Evolutionary conservation across 2,888 invertebrate species (phyloP).

Genomic region (Pheosia gnoma): DNA sequence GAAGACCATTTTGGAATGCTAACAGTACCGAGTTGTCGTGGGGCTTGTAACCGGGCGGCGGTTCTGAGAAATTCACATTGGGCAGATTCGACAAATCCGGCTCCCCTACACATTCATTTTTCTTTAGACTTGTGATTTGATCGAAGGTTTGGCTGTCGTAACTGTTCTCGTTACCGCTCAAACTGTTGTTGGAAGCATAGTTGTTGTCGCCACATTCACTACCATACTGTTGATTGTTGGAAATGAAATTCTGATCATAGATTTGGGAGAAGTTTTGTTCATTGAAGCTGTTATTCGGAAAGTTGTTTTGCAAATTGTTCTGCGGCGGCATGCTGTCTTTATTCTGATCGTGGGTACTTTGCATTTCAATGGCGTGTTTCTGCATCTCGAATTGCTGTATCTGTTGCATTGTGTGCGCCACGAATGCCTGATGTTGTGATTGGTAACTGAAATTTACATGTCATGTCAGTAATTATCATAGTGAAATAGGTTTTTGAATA

Average conservation of each 20-base stretch:
- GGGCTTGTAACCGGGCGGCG: slow-evolving; percentile 75
- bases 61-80: slow-evolving; percentile 77
- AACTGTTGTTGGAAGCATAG: slow-evolving; percentile 73
- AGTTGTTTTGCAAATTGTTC: slow-evolving; percentile 59
- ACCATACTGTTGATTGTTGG: slow-evolving; percentile 65
- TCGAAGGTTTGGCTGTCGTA: slow-evolving; percentile 78
- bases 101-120: slow-evolving; percentile 58
- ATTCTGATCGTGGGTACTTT: slow-evolving; percentile 64
- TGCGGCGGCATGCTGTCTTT: slow-evolving; percentile 60
- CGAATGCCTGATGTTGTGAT: slow-evolving; percentile 97
- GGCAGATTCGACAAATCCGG: slow-evolving; percentile 66
- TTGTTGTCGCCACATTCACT: slow-evolving; percentile 77
- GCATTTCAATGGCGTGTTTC: slow-evolving; percentile 86
- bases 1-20: slow-evolving; percentile 86
- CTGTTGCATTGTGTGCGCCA: slow-evolving; percentile 94
- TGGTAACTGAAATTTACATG: slow-evolving; percentile 86
- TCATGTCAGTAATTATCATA: slow-evolving; percentile 11
- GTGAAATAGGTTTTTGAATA: slow-evolving; percentile 12
- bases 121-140: slow-evolving; percentile 61
- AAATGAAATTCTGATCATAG: slow-evolving; percentile 65
- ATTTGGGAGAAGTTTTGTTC: slow-evolving; percentile 65
- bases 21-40: slow-evolving; percentile 54
- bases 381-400: slow-evolving; percentile 93
- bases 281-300: slow-evolving; percentile 65
- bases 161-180: slow-evolving; percentile 80